phyloP scores from a whole-genome alignment of 37 sponge, comb jelly and placozoan genomes.

The Axinella damicornis region DNA sequence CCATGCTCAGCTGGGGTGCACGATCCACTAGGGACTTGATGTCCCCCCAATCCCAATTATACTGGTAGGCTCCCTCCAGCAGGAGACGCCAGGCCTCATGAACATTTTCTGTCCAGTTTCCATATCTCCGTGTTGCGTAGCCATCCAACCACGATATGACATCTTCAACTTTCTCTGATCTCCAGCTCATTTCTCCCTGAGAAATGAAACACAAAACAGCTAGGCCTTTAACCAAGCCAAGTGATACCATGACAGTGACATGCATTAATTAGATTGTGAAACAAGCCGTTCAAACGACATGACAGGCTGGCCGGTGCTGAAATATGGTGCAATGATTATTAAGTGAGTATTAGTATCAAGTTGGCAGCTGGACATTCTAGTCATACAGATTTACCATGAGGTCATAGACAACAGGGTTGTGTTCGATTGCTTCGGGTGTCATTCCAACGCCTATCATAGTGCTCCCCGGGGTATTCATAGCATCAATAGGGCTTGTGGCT shows the following conservation, averaged over 20 bases:
- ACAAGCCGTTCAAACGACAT: too few species aligned
- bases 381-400: conserved; percentile 57
- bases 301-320: too few species aligned
- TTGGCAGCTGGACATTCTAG: too few species aligned
- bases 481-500: conserved; percentile 46
- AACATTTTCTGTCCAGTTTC: conserved; percentile 2
- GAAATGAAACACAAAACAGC: too few species aligned
- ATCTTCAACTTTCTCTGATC: conserved; percentile 27
- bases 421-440: conserved; percentile 80
- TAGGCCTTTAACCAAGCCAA: too few species aligned
- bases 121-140: conserved; percentile 55
- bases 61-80: conserved; percentile 35
- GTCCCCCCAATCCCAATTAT: conserved; percentile 10
- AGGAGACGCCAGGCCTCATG: conserved; percentile 49
- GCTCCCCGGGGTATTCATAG: conserved; percentile 28
- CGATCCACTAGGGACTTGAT: conserved; percentile 6
- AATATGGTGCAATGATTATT: too few species aligned
- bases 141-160: conserved; percentile 37
- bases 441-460: conserved; percentile 80
- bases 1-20: conserved; percentile 17
- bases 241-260: too few species aligned
- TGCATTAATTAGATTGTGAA: too few species aligned
- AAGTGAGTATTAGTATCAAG: too few species aligned
- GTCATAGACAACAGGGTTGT: conserved; percentile 80
- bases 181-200: conserved; percentile 77